Evolutionary conservation across 2,113 vertebrate genomes (phyloP).

Genomic region (Corapipo altera): DNA sequence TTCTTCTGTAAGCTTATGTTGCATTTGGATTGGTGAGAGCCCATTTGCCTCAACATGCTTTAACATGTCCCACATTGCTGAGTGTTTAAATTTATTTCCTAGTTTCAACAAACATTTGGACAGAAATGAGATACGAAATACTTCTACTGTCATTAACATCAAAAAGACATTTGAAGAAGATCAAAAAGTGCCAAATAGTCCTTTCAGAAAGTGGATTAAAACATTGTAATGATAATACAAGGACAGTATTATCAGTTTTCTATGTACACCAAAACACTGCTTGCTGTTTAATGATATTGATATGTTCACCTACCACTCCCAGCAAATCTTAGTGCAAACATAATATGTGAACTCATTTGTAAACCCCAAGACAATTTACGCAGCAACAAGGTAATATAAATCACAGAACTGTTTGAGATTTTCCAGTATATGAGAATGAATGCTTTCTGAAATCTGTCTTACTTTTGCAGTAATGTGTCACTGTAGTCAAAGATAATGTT

Average conservation of each 20-base stretch:
- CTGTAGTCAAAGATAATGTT: conserved; percentile 50
- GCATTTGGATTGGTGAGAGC: conserved; percentile 60
- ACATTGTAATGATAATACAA: conserved; percentile 64
- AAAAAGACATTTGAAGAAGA: conserved; percentile 57
- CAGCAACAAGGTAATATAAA: conserved; percentile 69
- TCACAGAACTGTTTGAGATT: conserved; percentile 68
- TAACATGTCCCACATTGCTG: conserved; percentile 14
- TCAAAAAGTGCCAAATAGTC: conserved; percentile 71
- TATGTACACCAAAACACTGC: conserved; percentile 72
- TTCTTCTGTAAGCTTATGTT: conserved; percentile 4
- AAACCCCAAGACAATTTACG: conserved; percentile 71
- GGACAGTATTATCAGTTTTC: conserved; percentile 57
- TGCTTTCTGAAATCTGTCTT: conserved; percentile 54
- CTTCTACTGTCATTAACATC: conserved; percentile 59
- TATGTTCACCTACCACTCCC: conserved; percentile 69
- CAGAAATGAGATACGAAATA: conserved; percentile 66
- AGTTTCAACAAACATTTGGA: conserved; percentile 58
- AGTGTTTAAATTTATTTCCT: conserved; percentile 46
- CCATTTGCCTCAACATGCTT: conserved; percentile 51
- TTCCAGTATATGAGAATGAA: conserved; percentile 62
- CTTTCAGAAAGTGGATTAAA: conserved; percentile 64
- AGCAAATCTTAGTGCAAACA: conserved; percentile 81
- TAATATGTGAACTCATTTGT: conserved; percentile 62
- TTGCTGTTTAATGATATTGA: conserved; percentile 52
- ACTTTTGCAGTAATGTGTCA: conserved; percentile 50